A percentile compares a stretch with the other conserved stretches of the same genome.
Evolutionary conservation across 2,888 invertebrate genomes (phyloP).

Genomic region (Zele albiditarsus): DNA sequence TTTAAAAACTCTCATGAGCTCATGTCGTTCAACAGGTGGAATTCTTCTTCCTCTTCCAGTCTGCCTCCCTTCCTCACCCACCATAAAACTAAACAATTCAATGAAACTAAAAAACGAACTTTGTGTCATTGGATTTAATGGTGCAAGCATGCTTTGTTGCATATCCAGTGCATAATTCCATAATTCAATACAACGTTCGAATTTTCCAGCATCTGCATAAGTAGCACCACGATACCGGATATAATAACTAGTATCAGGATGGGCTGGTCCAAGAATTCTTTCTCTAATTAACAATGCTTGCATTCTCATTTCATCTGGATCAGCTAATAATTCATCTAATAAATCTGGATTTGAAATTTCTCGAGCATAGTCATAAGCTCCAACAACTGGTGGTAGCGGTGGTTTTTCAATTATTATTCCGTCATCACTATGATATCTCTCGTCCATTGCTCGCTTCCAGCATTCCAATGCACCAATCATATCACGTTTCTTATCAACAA

Average conservation of each 20-base stretch:
- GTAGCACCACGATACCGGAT: conserved; percentile 94
- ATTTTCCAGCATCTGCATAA: conserved; percentile 96
- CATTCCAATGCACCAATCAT: conserved; percentile 91
- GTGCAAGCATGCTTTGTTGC: conserved; percentile 94
- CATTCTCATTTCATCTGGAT: conserved; percentile 98
- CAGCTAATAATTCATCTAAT: conserved; percentile 89
- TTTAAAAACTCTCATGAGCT: conserved; percentile 87
- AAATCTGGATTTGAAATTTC: conserved; percentile 88
- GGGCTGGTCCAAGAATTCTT: conserved; percentile 91
- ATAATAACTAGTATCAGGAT: conserved; percentile 97
- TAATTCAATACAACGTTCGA: conserved; percentile 91
- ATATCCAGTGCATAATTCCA: conserved; percentile 98
- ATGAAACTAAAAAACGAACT: conserved; percentile 95
- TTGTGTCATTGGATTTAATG: conserved; percentile 95
- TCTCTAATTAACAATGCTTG: conserved; percentile 94
- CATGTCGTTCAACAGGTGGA: conserved; percentile 86
- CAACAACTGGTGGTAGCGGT: conserved; percentile 80
- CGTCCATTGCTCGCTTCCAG: conserved; percentile 94
- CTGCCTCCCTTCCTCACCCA: conserved; percentile 87
- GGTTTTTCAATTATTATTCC: conserved; percentile 84
- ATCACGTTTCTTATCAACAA: conserved; percentile 96
- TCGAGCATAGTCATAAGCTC: conserved; percentile 90
- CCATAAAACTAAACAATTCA: conserved; percentile 95
- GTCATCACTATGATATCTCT: conserved; percentile 80
- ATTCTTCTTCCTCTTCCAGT: conserved; percentile 82